Conservation (phyloP, 2,797 vertebrate genomes). For the Acanthopagrus latus region DNA sequence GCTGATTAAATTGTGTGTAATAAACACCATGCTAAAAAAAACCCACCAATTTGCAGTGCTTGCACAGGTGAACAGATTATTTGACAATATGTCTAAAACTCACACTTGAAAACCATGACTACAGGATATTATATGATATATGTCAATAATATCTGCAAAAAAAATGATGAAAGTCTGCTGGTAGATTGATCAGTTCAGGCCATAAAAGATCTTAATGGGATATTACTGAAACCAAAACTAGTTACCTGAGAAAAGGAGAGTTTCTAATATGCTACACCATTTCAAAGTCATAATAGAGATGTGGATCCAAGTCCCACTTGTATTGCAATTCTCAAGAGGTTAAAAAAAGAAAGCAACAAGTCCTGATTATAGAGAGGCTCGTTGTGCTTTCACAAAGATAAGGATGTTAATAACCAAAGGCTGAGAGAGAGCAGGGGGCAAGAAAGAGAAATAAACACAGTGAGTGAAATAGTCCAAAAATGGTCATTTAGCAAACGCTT, state of each 20-base stretch:
- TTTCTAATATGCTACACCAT: conserved; percentile 13
- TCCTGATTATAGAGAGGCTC: conserved; percentile 45
- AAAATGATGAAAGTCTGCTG: background rate
- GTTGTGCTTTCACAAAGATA: conserved; percentile 55
- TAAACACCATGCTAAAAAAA: background rate
- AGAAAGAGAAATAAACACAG: conserved; percentile 44
- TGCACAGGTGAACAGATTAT: background rate
- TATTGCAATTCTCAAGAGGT: conserved; percentile 45
- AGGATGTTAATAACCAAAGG: conserved; percentile 65
- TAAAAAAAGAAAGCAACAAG: conserved; percentile 51
- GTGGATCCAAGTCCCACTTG: conserved; percentile 23
- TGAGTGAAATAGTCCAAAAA: conserved; percentile 43
- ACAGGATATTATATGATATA: conserved; percentile 1
- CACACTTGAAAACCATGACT: background rate
- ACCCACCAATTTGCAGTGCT: background rate
- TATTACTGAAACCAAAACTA: background rate
- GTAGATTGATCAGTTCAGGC: background rate
- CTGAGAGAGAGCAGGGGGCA: conserved; percentile 12
- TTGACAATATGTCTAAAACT: background rate
- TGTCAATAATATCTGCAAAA: background rate
- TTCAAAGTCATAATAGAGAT: conserved; percentile 32
- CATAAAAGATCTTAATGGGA: background rate
- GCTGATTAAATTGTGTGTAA: background rate
- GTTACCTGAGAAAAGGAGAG: background rate
- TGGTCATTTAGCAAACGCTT: conserved; percentile 56